Evolutionary conservation across 2,888 invertebrate genomes (phyloP).

Genomic region (Pterobdella sp.): DNA sequence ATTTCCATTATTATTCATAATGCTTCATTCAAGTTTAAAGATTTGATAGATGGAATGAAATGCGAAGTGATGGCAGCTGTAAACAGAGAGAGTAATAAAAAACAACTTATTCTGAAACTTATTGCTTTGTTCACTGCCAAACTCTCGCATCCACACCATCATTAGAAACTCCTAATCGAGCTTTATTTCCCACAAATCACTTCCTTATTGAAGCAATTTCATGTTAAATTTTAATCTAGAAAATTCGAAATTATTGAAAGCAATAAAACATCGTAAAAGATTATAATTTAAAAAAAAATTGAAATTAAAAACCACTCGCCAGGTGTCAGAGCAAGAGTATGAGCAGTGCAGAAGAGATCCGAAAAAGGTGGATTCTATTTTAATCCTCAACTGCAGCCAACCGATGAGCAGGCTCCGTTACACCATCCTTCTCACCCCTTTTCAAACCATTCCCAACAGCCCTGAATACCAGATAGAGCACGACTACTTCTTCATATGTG

Average conservation of each 20-base stretch:
- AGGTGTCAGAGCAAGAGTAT: slow-evolving; percentile 10
- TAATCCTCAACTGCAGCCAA: slow-evolving; percentile 9
- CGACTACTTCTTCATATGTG: background rate
- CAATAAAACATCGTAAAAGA: background rate
- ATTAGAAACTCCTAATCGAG: no score
- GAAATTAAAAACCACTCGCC: background rate
- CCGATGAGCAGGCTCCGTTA: background rate
- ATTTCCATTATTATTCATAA: no score
- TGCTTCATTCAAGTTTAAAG: no score
- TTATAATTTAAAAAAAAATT: background rate
- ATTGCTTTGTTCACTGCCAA: no score
- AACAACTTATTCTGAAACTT: no score
- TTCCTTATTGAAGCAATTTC: no score
- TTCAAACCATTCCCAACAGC: slow-evolving; percentile 9
- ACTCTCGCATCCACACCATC: no score
- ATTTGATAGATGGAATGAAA: no score
- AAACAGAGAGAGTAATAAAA: no score
- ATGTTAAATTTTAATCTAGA: background rate
- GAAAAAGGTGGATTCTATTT: background rate
- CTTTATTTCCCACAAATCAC: no score
- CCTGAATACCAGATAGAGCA: background rate
- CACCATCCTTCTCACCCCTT: slow-evolving; percentile 4
- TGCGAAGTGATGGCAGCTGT: no score
- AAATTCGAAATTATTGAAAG: background rate
- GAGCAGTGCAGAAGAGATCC: background rate